Percentiles rank a stretch among this genome's conserved stretches.
These are phyloP conservation scores for Platichthys flesus DNA, from an alignment of 2,113 vertebrate species.

Conservation along the genomic window DNA sequence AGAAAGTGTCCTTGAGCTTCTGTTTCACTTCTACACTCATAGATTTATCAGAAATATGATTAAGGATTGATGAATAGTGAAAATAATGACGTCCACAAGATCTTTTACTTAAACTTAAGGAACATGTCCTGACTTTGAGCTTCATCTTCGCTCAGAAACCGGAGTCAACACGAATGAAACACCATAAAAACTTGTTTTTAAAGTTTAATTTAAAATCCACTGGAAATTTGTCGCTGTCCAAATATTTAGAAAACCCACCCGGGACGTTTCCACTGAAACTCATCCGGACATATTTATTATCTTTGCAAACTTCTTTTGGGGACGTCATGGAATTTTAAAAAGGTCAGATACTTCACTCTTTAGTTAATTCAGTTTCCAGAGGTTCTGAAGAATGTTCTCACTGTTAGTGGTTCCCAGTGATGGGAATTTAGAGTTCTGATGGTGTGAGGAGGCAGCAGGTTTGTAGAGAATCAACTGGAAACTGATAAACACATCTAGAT, in stretches of 20 bases:
- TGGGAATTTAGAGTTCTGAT: too few relatives aligned
- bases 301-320: conserved; percentile 14
- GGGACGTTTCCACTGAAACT: conserved; percentile 51
- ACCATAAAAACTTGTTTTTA: background rate
- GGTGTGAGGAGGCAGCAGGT: background rate
- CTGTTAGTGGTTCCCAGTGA: background rate
- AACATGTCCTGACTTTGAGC: too few relatives aligned
- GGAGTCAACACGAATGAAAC: background rate
- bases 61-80: too few relatives aligned
- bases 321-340: conserved; percentile 12
- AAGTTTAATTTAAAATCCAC: conserved; percentile 13
- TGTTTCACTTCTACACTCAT: too few relatives aligned
- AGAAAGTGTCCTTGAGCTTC: too few relatives aligned
- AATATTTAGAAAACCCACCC: conserved; percentile 26
- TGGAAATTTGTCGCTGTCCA: background rate
- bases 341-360: conserved; percentile 13
- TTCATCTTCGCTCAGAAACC: too few relatives aligned
- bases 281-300: conserved; percentile 36
- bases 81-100: too few relatives aligned
- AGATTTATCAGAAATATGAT: too few relatives aligned
- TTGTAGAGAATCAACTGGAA: background rate
- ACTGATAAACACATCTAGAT: background rate
- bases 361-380: background rate
- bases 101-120: too few relatives aligned
- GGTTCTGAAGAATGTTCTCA: conserved; percentile 6